phyloP scores from a whole-genome alignment of 2,113 vertebrate species.

The Aptenodytes forsteri region DNA sequence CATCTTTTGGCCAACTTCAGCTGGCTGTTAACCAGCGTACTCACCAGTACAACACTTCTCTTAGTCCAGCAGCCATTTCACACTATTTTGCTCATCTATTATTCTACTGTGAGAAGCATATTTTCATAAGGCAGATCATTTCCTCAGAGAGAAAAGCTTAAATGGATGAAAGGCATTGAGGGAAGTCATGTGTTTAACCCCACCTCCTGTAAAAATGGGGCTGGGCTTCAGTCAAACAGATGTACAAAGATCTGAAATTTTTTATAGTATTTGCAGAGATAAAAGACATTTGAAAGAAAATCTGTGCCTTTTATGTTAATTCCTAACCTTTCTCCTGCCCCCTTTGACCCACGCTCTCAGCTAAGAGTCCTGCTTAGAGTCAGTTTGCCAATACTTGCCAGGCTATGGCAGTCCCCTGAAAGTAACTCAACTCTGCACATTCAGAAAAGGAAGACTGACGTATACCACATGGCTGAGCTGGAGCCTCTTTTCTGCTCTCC shows the following conservation, averaged over 20 bases:
- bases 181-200: neutral
- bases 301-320: neutral
- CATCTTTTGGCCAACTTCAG: neutral
- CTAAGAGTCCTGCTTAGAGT: neutral
- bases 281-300: constrained; percentile 1
- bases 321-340: neutral
- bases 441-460: neutral
- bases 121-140: neutral
- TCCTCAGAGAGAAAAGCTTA: neutral
- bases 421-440: neutral
- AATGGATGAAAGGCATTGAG: neutral
- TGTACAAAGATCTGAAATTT: neutral
- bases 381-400: neutral
- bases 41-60: neutral
- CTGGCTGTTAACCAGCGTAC: neutral
- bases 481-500: neutral
- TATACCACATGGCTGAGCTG: neutral
- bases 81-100: neutral
- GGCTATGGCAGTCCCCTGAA: neutral
- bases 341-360: neutral
- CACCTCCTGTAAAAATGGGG: neutral
- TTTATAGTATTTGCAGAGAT: neutral
- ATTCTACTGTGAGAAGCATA: neutral
- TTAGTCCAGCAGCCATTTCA: neutral
- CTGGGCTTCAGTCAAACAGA: neutral